Evolutionary conservation across 2,797 vertebrate genomes (phyloP).

Genomic region (Anableps anableps): DNA sequence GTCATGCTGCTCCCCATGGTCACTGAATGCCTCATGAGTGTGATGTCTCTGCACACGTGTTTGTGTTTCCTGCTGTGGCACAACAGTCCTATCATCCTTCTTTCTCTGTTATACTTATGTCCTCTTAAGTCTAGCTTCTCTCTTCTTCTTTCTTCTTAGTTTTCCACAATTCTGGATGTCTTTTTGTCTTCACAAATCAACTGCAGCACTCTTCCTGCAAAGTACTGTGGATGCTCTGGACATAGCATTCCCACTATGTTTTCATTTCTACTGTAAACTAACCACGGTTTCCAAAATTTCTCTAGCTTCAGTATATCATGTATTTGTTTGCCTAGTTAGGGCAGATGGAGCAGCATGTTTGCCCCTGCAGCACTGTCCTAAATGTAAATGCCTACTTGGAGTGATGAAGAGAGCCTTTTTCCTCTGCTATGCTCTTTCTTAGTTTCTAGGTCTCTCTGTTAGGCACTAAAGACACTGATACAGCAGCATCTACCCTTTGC

Average conservation of each 20-base stretch:
- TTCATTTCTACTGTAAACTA: constrained; percentile 10
- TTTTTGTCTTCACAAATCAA: not conserved
- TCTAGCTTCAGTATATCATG: not conserved
- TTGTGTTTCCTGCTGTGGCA: constrained; percentile 9
- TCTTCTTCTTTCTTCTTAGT: too few relatives aligned
- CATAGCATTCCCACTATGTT: constrained; percentile 11
- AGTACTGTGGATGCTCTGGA: constrained; percentile 11
- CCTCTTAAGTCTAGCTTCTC: not conserved
- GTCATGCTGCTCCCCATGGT: constrained; percentile 40
- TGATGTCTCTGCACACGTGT: constrained; percentile 23
- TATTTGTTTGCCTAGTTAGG: constrained; percentile 31
- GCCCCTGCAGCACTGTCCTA: constrained; percentile 67
- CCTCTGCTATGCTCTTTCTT: constrained; percentile 6
- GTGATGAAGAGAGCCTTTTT: constrained; percentile 32
- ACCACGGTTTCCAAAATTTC: not conserved
- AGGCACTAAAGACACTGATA: constrained; percentile 6
- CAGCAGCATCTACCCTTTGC: not conserved
- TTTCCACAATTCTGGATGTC: not conserved
- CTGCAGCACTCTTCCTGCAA: constrained; percentile 6
- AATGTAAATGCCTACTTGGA: constrained; percentile 48
- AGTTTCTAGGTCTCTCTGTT: constrained; percentile 4
- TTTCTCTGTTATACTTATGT: constrained; percentile 14
- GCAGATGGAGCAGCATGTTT: constrained; percentile 63
- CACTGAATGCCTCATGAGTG: constrained; percentile 14
- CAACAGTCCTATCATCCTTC: not conserved